These are phyloP conservation scores for Eilema depressum DNA, from an alignment of 2,888 invertebrate species.

Conservation along the genomic window DNA sequence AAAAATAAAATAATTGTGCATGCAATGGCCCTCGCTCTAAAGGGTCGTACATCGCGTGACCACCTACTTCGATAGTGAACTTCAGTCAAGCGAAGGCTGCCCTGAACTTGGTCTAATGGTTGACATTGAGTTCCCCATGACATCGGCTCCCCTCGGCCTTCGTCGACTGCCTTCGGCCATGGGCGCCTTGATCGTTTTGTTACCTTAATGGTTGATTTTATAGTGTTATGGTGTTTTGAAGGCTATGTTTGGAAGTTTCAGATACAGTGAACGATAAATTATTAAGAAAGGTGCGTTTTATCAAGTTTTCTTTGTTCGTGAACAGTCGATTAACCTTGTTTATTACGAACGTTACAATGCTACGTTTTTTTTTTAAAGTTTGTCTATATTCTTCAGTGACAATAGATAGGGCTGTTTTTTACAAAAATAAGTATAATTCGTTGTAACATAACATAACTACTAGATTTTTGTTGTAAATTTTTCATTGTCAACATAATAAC, in stretches of 20 bases:
- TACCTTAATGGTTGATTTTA: constrained; percentile 13
- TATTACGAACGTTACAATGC: no score
- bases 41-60: constrained; percentile 45
- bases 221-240: constrained; percentile 15
- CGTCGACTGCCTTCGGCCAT: constrained; percentile 20
- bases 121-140: constrained; percentile 48
- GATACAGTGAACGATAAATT: constrained; percentile 5
- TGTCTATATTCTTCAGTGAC: background rate
- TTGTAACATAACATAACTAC: background rate
- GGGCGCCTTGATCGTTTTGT: constrained; percentile 9
- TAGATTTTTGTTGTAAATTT: background rate
- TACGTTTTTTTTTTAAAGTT: background rate
- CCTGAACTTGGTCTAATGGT: constrained; percentile 49
- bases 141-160: constrained; percentile 31
- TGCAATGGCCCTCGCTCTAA: constrained; percentile 12
- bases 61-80: constrained; percentile 41
- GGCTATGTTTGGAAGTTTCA: constrained; percentile 18
- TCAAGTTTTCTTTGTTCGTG: background rate
- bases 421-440: no score
- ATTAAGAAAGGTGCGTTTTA: constrained; percentile 6
- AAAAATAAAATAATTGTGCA: constrained; percentile 27
- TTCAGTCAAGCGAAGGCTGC: constrained; percentile 47
- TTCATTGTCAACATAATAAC: no score
- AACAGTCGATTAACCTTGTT: background rate
- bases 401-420: background rate